Evolutionary conservation across 2,113 vertebrate species (phyloP).

Genomic region (Ctenomys sociabilis): DNA sequence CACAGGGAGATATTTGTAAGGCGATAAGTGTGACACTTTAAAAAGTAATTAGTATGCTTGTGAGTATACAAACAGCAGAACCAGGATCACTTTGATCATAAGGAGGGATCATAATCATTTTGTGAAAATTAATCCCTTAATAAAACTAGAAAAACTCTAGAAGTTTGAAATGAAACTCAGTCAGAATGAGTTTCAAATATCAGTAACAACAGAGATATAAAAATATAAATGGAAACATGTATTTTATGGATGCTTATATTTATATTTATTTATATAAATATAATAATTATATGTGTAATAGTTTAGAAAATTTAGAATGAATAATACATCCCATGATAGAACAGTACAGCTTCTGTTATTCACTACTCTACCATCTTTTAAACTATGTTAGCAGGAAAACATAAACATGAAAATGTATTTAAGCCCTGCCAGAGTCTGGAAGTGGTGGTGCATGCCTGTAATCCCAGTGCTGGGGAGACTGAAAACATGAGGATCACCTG

Average conservation of each 20-base stretch:
- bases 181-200: background rate
- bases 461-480: too few relatives aligned
- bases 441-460: too few relatives aligned
- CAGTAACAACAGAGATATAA: background rate
- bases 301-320: background rate
- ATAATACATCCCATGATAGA: background rate
- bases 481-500: too few relatives aligned
- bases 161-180: constrained; percentile 33
- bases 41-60: constrained; percentile 72
- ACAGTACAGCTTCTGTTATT: background rate
- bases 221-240: background rate
- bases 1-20: background rate
- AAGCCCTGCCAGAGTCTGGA: too few relatives aligned
- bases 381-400: background rate
- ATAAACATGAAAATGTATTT: background rate
- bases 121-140: constrained; percentile 59
- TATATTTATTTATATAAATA: too few relatives aligned
- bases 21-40: constrained; percentile 51
- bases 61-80: constrained; percentile 69
- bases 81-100: constrained; percentile 53
- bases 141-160: background rate
- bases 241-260: background rate
- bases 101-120: constrained; percentile 34
- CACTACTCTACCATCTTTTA: background rate
- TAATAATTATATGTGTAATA: background rate